Evolutionary conservation across 1,140 invertebrate genomes (phyloP).

Genomic region (Meloidogyne floridensis): DNA sequence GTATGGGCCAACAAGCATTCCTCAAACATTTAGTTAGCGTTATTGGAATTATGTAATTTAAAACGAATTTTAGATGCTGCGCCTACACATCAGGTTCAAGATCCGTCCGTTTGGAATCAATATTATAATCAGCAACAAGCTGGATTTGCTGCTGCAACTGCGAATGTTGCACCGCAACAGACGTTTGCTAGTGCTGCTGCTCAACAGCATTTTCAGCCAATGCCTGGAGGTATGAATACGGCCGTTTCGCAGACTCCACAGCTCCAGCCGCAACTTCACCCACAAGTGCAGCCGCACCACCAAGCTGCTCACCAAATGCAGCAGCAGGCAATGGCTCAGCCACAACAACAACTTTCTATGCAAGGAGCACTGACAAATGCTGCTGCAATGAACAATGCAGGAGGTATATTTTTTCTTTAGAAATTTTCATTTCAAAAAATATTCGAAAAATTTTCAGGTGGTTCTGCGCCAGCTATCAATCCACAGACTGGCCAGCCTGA

Average conservation of each 20-base stretch:
- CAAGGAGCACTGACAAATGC: background rate
- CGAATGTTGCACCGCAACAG: conserved; percentile 16
- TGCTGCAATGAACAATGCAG: background rate
- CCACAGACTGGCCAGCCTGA: conserved; percentile 76
- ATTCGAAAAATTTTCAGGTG: conserved; percentile 15
- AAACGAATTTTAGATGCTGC: conserved; percentile 21
- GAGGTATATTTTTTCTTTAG: background rate
- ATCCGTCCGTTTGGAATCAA: conserved; percentile 68
- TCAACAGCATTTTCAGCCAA: conserved; percentile 30
- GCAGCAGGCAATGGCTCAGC: conserved; percentile 21
- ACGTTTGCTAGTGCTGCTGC: conserved; percentile 21
- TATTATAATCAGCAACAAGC: conserved; percentile 68
- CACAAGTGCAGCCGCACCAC: conserved; percentile 30
- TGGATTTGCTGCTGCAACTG: conserved; percentile 28
- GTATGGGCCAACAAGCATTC: conserved; percentile 37
- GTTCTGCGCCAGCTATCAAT: conserved; percentile 62
- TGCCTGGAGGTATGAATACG: conserved; percentile 22
- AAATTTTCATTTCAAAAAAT: background rate
- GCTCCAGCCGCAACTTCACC: conserved; percentile 32
- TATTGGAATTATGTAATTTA: conserved; percentile 29
- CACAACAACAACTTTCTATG: conserved; percentile 34
- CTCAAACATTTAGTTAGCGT: conserved; percentile 52
- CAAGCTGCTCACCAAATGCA: conserved; percentile 27
- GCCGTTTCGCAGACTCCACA: conserved; percentile 25
- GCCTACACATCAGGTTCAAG: conserved; percentile 26